These are phyloP conservation scores for Melipona quadrifasciata DNA, from an alignment of 1,140 invertebrate genomes.

Conservation along the genomic window DNA sequence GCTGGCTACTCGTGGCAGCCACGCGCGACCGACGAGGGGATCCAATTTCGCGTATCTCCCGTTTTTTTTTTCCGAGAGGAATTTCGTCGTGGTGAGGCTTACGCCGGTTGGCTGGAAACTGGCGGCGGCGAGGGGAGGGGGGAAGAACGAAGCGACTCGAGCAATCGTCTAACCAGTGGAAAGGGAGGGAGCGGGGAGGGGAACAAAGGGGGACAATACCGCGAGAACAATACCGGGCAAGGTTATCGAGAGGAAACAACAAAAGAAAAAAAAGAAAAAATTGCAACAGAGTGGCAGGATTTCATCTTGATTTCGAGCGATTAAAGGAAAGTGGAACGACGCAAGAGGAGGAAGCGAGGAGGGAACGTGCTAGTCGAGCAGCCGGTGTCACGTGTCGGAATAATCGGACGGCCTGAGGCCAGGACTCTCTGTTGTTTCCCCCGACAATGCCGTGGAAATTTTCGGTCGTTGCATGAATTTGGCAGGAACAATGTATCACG, in stretches of 20 bases:
- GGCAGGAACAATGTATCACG: conserved; percentile 69
- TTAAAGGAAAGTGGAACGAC: conserved; percentile 19
- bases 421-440: conserved; percentile 22
- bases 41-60: no score
- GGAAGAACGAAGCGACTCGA: neutral
- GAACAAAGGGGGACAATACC: neutral
- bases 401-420: conserved; percentile 37
- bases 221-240: neutral
- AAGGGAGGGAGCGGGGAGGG: no score
- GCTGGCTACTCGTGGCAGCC: no score
- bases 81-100: no score
- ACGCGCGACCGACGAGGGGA: no score
- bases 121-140: no score
- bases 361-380: neutral
- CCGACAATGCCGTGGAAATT: conserved; percentile 37
- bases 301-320: conserved; percentile 30
- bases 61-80: no score
- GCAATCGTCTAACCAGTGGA: neutral
- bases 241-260: no score
- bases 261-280: no score
- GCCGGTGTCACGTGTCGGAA: conserved; percentile 23
- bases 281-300: neutral
- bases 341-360: no score
- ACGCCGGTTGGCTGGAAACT: no score
- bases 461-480: conserved; percentile 69